phyloP scores from a whole-genome alignment of 2,888 invertebrate species.

The Caenorhabditis sp. region DNA sequence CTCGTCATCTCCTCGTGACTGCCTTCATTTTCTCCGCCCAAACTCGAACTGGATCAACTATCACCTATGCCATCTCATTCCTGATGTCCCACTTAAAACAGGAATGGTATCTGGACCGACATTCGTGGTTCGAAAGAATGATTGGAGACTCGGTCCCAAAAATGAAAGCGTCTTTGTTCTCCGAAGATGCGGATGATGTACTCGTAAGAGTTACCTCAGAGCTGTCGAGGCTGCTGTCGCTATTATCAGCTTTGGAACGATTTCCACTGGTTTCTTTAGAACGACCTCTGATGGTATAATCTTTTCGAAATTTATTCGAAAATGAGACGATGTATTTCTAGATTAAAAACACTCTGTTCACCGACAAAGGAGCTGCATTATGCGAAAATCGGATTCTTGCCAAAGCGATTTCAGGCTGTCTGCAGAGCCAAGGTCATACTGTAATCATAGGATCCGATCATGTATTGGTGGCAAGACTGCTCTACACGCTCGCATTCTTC shows the following conservation, averaged over 20 bases:
- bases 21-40: constrained; percentile 78
- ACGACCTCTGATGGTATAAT: constrained; percentile 65
- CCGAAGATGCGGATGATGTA: constrained; percentile 74
- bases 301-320: background rate
- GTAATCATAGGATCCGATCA: constrained; percentile 77
- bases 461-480: constrained; percentile 71
- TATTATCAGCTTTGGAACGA: constrained; percentile 71
- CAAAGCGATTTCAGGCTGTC: constrained; percentile 75
- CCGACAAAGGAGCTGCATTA: constrained; percentile 41
- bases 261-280: constrained; percentile 66
- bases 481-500: constrained; percentile 78
- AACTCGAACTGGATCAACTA: constrained; percentile 62
- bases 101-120: constrained; percentile 78
- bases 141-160: constrained; percentile 73
- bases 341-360: constrained; percentile 71
- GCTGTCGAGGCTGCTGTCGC: constrained; percentile 64
- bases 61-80: constrained; percentile 78
- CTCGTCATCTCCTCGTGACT: constrained; percentile 72
- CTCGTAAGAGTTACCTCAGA: constrained; percentile 74
- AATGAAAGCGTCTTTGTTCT: constrained; percentile 72
- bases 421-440: constrained; percentile 79
- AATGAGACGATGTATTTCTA: constrained; percentile 28
- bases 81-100: constrained; percentile 71
- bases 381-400: constrained; percentile 67
- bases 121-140: constrained; percentile 71